Base-by-base conservation (phyloP, 2,113 vertebrate genomes). In the Clarias gariepinus region DNA sequence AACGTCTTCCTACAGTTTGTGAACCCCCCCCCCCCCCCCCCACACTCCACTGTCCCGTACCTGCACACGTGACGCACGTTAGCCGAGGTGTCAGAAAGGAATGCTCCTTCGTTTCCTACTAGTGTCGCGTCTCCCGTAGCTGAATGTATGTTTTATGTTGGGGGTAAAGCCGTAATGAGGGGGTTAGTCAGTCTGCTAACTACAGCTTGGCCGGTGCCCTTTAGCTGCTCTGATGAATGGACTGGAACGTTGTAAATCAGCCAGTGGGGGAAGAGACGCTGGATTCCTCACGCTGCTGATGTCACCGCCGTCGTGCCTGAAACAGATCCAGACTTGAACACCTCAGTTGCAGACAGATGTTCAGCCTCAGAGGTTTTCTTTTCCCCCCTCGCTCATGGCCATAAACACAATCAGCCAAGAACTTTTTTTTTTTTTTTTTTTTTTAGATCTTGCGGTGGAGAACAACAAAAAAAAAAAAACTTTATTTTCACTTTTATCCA, bases 241-340 rank as follows among this genome's bases (percentile, higher is more conserved):
- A 91, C 86, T 86, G 85, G 86, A 41, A 68, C 1, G 55, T 87
- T 89, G 91, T 94, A 94, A 94, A 95, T 94, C 93, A 94, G 88
- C 86, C 25, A 68, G 73, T 87, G 88, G 87, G 55, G 86, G 89
- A 78, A 92, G 89, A 91, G 88, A 88, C 84, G 89, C 89, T 81
- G 33, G 94, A 95, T 95, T 95, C 94, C 93, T 93, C 86, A 82
- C 89, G 82, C 89, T 81, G 23, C 90, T 95, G 94, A 95, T 92
- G 94, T 95, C 95, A 95, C 91, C 60, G 8, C 81, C 36, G 87
- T 78, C 79, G 84, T 92, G 92, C 89, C 91, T 91, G 90, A 93
- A 93, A 94, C 95, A 93, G 90, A 95, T 95, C 94, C 94, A 94
- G 94, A 94, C 95, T 92, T 94, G 95, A 95, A 93, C 76, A 77